Base-by-base conservation (phyloP, 1,140 invertebrate species). In the Sminthurides bifidus region DNA sequence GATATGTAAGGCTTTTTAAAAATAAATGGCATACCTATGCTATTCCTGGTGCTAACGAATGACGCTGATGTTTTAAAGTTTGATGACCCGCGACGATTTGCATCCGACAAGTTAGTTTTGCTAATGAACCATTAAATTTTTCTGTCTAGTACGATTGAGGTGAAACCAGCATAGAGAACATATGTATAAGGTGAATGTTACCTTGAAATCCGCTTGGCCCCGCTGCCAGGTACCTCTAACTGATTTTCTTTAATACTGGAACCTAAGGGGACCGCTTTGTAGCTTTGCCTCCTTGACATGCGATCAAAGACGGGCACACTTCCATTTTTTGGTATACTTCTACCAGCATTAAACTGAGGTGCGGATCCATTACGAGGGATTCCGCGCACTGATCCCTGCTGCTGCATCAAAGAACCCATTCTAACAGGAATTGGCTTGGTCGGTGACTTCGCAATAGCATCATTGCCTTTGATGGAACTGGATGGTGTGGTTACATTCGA, bases 261-360 rank as follows among this genome's bases (percentile, higher is more conserved):
- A 6, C 63, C 59, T 15, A 61, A 19, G 6, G 63, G 63, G 21
- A 65, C 63, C 12, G 63, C 63, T 37, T 48, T 40, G 30, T 59
- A 65, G 15, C 62, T 57, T 23, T 57, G 53, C 51, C 54, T 61
- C 35, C 56, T 51, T 19, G 43, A 26, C 48, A 87, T 83, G 12
- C 85, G 73, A 68, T 86, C 85, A 68, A 90, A 91, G 64, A 87
- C 85, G 2, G 87, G 87, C 43, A 90, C 86, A 3, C 85, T 88
- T 21, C 84, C 84, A 68, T 88, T 90, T 70, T 89, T 89, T 44
- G 85, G 85, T 63, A 90, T 73, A 30, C 45, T 59, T 35, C 56
- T 33, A 8, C 54, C 58, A 6, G 52, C 31, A 27, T 41, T 59
- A 40, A 65, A 65, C 31, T 66, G 58, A 0, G 62, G 61, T 12